Percentiles rank a stretch among this genome's conserved stretches.
phyloP scores from a whole-genome alignment of 2,888 invertebrate species.

The Melipona bicolor region DNA sequence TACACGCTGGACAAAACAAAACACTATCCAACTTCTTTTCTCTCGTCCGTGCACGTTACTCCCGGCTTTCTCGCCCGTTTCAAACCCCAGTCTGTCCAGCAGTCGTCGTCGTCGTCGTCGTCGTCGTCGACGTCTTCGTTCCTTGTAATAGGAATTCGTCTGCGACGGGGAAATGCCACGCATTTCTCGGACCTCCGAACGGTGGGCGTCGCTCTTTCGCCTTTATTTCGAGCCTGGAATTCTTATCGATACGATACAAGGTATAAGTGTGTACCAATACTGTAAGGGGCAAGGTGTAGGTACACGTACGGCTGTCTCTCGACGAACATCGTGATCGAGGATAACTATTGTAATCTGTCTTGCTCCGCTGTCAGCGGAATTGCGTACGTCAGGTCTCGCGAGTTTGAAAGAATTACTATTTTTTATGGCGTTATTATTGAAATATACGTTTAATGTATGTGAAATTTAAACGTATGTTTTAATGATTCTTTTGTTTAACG shows the following conservation, averaged over 20 bases:
- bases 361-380: neutral
- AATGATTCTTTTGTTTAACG: neutral
- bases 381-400: neutral
- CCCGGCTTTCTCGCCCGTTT: neutral
- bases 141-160: slow-evolving; percentile 72
- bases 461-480: neutral
- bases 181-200: slow-evolving; percentile 60
- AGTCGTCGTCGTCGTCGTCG: neutral
- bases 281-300: too few relatives aligned
- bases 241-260: slow-evolving; percentile 50
- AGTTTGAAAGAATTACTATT: neutral
- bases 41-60: slow-evolving; percentile 11
- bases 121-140: slow-evolving; percentile 34
- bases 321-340: neutral
- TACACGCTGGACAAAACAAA: slow-evolving; percentile 81
- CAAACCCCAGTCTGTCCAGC: neutral
- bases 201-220: slow-evolving; percentile 60
- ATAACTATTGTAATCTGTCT: neutral
- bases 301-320: neutral
- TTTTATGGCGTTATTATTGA: neutral
- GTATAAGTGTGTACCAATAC: neutral
- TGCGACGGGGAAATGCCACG: slow-evolving; percentile 72
- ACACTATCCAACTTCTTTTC: slow-evolving; percentile 72
- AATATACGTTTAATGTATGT: neutral
- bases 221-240: slow-evolving; percentile 71